Conservation (phyloP, 1,140 invertebrate genomes). For the Aethina tumida region DNA sequence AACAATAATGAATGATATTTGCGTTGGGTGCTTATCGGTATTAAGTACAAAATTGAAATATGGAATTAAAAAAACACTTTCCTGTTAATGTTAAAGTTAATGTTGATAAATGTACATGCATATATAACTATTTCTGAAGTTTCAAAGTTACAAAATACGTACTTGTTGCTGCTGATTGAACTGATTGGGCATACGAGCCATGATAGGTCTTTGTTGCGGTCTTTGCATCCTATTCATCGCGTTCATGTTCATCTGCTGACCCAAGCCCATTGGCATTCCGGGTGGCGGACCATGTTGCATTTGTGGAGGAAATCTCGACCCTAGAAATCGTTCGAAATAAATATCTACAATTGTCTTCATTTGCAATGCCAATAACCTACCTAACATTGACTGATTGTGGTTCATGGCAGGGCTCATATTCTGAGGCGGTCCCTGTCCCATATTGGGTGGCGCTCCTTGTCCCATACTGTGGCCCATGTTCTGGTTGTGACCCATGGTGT, state of each 20-base stretch:
- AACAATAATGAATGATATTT: too few species aligned
- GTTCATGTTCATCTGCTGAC: conserved; percentile 20
- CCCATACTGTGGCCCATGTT: conserved; percentile 10
- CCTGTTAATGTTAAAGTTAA: too few species aligned
- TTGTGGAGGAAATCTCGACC: too few species aligned
- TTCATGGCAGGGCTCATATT: conserved; percentile 17
- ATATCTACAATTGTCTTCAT: too few species aligned
- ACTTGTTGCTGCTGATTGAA: conserved; percentile 29
- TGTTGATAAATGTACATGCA: conserved; percentile 3
- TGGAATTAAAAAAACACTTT: too few species aligned
- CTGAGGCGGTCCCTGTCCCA: conserved; percentile 12
- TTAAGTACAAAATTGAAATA: too few species aligned
- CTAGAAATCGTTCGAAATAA: too few species aligned
- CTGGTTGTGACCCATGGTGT: conserved; percentile 11
- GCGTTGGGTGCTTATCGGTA: too few species aligned
- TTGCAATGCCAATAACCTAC: background rate
- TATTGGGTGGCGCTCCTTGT: background rate
- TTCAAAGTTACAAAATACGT: conserved; percentile 4
- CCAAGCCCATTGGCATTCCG: conserved; percentile 16
- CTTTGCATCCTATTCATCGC: conserved; percentile 24
- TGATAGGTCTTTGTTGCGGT: conserved; percentile 16
- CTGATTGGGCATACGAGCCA: conserved; percentile 19
- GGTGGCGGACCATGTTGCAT: conserved; percentile 21
- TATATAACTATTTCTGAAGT: conserved; percentile 1
- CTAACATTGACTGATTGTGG: too few species aligned